Percentiles rank a stretch among this genome's conserved stretches.
phyloP scores from a whole-genome alignment of 1,140 invertebrate species.

The Sycophaga agraensis region DNA sequence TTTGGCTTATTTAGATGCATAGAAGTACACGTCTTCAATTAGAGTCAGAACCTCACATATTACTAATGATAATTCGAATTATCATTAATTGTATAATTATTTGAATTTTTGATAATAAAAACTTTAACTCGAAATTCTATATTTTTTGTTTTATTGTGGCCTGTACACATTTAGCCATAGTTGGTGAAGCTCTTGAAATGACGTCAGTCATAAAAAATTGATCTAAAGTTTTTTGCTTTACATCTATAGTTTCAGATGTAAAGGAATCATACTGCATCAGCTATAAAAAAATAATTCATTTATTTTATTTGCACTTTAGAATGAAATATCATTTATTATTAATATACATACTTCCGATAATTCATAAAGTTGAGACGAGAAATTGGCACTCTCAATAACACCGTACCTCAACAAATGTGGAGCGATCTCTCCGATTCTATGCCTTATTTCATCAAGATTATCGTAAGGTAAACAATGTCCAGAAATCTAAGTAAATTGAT shows the following conservation, averaged over 20 bases:
- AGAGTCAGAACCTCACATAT: no score
- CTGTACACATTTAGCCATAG: constrained; percentile 98
- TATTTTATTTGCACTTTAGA: constrained; percentile 14
- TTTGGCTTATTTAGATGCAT: no score
- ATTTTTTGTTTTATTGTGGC: constrained; percentile 83
- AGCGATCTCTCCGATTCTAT: constrained; percentile 79
- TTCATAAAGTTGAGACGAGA: constrained; percentile 73
- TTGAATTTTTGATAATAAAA: no score
- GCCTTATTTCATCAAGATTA: constrained; percentile 79
- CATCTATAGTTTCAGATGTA: constrained; percentile 68
- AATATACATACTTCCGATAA: constrained; percentile 63
- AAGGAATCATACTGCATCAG: constrained; percentile 60
- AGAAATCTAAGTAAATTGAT: constrained; percentile 67
- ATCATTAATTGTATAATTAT: no score
- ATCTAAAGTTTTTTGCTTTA: constrained; percentile 79
- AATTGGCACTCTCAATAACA: constrained; percentile 80
- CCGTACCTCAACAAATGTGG: constrained; percentile 88
- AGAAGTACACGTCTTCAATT: no score
- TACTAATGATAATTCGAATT: no score
- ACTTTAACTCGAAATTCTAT: no score
- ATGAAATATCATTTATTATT: neutral
- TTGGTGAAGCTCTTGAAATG: constrained; percentile 93
- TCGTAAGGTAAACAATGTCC: constrained; percentile 88
- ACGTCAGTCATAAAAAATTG: constrained; percentile 99
- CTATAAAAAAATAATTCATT: constrained; percentile 59